Percentiles rank a stretch among this genome's conserved stretches.
Conservation (phyloP, 2,797 vertebrate species). For the Pseudotriccus pelzelni region DNA sequence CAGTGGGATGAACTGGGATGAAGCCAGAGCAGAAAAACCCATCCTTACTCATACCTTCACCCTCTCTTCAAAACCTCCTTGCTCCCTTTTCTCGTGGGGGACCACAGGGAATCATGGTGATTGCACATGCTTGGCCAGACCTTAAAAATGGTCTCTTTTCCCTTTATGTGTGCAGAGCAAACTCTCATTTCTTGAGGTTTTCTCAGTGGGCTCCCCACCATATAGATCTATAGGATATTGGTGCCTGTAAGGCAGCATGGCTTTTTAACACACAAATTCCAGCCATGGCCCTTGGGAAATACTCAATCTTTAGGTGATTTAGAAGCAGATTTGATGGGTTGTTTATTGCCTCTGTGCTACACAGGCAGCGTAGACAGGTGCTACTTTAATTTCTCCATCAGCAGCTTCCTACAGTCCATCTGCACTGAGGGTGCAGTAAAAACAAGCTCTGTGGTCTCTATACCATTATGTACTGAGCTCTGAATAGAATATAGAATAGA, state of each 20-base stretch:
- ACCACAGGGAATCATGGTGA: accelerated
- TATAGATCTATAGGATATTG: background rate
- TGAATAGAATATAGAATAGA: background rate
- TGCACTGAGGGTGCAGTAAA: background rate
- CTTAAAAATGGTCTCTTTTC: accelerated
- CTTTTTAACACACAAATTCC: background rate
- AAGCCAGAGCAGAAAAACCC: background rate
- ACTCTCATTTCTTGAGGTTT: background rate
- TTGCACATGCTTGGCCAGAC: background rate
- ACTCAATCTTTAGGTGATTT: background rate
- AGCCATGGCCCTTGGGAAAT: background rate
- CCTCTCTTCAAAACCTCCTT: background rate
- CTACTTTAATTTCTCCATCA: background rate
- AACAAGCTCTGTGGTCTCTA: background rate
- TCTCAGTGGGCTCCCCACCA: accelerated
- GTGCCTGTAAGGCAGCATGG: background rate
- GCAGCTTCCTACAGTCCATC: background rate
- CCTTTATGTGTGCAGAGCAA: background rate
- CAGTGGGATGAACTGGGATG: background rate
- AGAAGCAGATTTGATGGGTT: background rate
- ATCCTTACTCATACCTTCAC: background rate
- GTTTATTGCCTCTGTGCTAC: accelerated
- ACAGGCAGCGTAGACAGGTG: accelerated
- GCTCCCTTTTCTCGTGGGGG: background rate
- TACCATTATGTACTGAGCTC: no score